phyloP scores from a whole-genome alignment of 1,140 invertebrate genomes.

The Penaeus indicus region DNA sequence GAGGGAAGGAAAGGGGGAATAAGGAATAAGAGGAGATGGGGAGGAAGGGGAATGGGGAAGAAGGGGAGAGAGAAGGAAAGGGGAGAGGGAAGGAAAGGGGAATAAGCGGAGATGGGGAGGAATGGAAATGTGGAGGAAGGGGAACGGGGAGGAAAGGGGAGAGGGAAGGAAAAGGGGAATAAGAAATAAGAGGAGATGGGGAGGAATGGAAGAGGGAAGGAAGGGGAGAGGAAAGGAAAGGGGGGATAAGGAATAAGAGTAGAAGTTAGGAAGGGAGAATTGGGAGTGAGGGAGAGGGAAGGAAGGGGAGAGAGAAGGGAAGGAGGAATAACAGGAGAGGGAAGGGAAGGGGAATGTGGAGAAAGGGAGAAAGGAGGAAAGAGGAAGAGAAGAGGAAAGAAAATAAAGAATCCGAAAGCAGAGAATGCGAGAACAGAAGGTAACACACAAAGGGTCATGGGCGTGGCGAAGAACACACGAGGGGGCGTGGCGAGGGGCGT shows the following conservation, averaged over 20 bases:
- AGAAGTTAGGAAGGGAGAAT: neutral
- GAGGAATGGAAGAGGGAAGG: neutral
- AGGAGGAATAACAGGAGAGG: neutral
- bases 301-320: neutral
- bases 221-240: neutral
- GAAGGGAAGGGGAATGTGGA: neutral
- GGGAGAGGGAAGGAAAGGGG: neutral
- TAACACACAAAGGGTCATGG: neutral
- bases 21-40: neutral
- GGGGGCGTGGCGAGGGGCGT: no score
- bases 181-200: neutral
- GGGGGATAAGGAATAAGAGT: no score
- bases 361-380: neutral
- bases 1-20: neutral
- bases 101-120: neutral
- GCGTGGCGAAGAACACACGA: no score
- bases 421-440: neutral
- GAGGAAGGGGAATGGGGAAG: no score
- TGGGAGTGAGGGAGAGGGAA: neutral
- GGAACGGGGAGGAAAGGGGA: neutral
- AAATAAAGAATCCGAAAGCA: neutral
- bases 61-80: neutral
- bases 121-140: no score
- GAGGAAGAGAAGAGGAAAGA: neutral
- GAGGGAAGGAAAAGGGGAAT: neutral